Evolutionary conservation across 2,888 invertebrate genomes (phyloP).

Genomic region (Melanophora roralis): DNA sequence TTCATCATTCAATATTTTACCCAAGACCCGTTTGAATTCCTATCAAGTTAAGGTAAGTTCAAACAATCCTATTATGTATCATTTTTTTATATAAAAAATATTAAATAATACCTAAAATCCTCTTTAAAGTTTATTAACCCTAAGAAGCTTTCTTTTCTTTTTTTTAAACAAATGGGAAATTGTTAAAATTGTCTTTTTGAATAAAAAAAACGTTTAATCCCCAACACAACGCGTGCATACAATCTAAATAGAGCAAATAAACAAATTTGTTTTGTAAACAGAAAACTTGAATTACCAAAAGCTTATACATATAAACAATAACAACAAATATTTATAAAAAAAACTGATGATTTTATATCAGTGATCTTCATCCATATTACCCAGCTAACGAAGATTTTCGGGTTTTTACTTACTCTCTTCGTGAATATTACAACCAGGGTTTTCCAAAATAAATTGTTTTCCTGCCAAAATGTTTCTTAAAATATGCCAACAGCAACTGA

Average conservation of each 20-base stretch:
- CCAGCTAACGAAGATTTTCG: too few species aligned
- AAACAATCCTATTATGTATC: too few species aligned
- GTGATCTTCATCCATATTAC: too few species aligned
- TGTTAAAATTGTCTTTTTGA: too few species aligned
- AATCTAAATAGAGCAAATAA: slow-evolving; percentile 5
- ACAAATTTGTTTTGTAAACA: slow-evolving; percentile 36
- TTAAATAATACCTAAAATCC: too few species aligned
- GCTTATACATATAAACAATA: slow-evolving; percentile 1
- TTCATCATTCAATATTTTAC: slow-evolving; percentile 95
- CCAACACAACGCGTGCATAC: slow-evolving; percentile 2
- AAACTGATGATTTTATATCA: slow-evolving; percentile 37
- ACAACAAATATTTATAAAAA: slow-evolving; percentile 5
- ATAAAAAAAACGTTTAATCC: background rate
- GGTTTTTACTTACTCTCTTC: too few species aligned
- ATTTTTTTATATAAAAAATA: too few species aligned
- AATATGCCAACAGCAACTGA: too few species aligned
- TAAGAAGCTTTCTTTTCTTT: background rate
- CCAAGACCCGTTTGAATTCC: slow-evolving; percentile 97
- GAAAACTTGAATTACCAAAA: slow-evolving; percentile 40
- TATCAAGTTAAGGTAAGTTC: slow-evolving; percentile 97
- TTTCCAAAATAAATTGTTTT: too few species aligned
- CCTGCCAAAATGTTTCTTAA: too few species aligned
- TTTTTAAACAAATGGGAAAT: slow-evolving; percentile 3
- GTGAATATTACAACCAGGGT: too few species aligned
- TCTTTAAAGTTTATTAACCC: slow-evolving; percentile 21